These are phyloP conservation scores for Sander lucioperca DNA, from an alignment of 2,113 vertebrate species.

Conservation along the genomic window DNA sequence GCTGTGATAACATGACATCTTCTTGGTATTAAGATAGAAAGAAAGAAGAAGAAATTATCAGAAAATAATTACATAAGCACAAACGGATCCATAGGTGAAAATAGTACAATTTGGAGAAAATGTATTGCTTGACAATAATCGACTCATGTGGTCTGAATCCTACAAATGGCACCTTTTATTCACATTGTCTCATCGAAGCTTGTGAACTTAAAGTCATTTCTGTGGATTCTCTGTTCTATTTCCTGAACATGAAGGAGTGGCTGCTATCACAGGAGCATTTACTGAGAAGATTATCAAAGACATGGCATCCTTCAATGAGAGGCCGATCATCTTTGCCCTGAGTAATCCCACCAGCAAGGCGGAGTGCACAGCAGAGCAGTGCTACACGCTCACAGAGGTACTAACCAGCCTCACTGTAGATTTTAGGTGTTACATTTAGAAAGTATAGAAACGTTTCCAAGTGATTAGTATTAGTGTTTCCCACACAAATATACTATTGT, in stretches of 20 bases:
- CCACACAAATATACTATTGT: neutral
- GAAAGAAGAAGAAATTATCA: neutral
- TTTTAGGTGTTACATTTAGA: neutral
- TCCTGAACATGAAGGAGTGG: conserved; percentile 87
- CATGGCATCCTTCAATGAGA: conserved; percentile 94
- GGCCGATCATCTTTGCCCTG: conserved; percentile 95
- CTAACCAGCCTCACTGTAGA: accelerated
- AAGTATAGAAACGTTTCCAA: neutral
- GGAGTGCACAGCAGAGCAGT: conserved; percentile 96
- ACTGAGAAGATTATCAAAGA: conserved; percentile 93
- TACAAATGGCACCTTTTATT: neutral
- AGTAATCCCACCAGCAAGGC: conserved; percentile 99
- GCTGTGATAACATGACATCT: neutral
- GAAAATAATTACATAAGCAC: neutral
- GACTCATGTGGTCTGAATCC: neutral
- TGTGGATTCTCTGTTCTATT: conserved; percentile 13
- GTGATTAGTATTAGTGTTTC: neutral
- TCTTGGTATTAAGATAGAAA: neutral
- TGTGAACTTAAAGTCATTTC: neutral
- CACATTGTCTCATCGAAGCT: neutral
- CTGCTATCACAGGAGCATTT: conserved; percentile 92
- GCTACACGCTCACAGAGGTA: conserved; percentile 94
- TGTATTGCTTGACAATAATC: conserved; percentile 1
- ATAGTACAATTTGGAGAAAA: neutral
- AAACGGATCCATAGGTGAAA: neutral